phyloP scores from a whole-genome alignment of 2,113 vertebrate species.

The Tragelaphus buxtoni region DNA sequence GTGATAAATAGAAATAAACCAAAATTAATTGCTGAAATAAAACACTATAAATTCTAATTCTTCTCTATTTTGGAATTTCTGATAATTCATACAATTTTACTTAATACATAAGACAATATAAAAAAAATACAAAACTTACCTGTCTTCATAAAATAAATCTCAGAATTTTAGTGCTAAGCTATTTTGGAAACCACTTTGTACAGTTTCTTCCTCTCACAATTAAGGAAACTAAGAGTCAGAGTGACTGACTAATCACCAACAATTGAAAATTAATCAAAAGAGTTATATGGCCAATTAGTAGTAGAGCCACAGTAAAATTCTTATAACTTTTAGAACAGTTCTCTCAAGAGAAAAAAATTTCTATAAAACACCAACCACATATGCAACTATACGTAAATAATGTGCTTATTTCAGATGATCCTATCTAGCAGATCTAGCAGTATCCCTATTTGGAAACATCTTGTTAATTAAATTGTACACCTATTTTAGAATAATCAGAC shows the following conservation, averaged over 20 bases:
- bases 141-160: slow-evolving; percentile 29
- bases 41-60: not conserved
- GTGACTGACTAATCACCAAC: not conserved
- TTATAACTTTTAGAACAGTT: not conserved
- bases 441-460: not conserved
- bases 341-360: slow-evolving; percentile 1
- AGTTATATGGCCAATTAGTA: not conserved
- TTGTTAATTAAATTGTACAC: not conserved
- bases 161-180: slow-evolving; percentile 23
- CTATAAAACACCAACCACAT: not conserved
- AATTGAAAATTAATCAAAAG: not conserved
- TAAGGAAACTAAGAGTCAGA: slow-evolving; percentile 5
- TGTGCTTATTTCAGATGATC: not conserved
- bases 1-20: not conserved
- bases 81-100: not conserved
- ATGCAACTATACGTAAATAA: not conserved
- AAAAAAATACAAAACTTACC: not conserved
- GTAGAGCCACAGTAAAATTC: not conserved
- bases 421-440: not conserved
- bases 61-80: not conserved
- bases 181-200: slow-evolving; percentile 19
- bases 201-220: slow-evolving; percentile 10
- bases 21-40: not conserved
- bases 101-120: not conserved
- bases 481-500: not conserved